Base-by-base conservation (phyloP, 2,797 vertebrate species). In the Triplophysa yarkandensis region DNA sequence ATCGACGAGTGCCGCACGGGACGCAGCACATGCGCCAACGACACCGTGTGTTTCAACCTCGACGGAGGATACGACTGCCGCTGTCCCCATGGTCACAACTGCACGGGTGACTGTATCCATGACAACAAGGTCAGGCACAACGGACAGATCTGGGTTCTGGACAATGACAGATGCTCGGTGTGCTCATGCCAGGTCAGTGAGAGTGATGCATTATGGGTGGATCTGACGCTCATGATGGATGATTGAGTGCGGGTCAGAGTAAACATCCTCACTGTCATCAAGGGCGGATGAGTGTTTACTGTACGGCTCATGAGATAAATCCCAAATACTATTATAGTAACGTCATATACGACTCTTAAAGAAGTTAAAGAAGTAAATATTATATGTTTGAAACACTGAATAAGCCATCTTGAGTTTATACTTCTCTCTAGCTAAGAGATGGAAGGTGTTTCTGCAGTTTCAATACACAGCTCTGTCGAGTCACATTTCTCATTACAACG, bases 1-100 rank as follows among this genome's bases (percentile, higher is more conserved):
- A 93, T 95, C 77, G 94, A 95, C 74, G 94, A 95, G 85, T 95
- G 94, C 84, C 88, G 77, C 50, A 93, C 89, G 0, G 92, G 93
- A 67, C 91, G 94, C 75, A 92, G 95, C 78, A 93, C 88, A 86
- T 95, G 94, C 82, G 89, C 92, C 86, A 95, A 95, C 55, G 93
- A 95, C 72, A 95, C 94, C 0, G 76, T 93, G 83, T 95, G 94
- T 87, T 93, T 95, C 86, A 95, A 95, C 85, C 73, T 95, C 89
- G 93, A 94, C 55, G 94, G 94, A 1, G 93, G 94, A 3, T 95
- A 93, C 0, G 94, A 95, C 60, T 95, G 94, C 21, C 91, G 94
- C 8, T 95, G 94, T 85, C 94, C 94, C 16, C 93, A 94, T 6
- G 94, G 94, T 10, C 93, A 91, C 83, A 94, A 95, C 63, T 95